Conservation (phyloP, 2,797 vertebrate genomes). For the Balearica regulorum region DNA sequence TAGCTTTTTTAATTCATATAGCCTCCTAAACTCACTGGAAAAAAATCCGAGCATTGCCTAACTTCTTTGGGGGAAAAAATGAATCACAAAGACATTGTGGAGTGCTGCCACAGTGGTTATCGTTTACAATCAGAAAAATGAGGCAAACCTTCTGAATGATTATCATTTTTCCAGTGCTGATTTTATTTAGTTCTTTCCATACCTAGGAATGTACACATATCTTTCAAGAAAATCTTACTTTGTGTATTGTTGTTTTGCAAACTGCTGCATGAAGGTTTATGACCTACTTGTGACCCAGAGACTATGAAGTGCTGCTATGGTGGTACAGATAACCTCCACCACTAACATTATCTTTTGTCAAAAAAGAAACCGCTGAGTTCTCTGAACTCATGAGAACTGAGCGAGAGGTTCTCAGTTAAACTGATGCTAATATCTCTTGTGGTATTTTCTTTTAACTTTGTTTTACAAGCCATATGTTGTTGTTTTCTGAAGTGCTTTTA, state of each 20-base stretch:
- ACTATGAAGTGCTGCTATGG: background rate
- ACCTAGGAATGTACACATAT: background rate
- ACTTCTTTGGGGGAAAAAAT: background rate
- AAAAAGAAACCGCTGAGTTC: slow-evolving; percentile 19
- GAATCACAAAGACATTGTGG: background rate
- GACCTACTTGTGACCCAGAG: slow-evolving; percentile 44
- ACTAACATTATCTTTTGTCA: background rate
- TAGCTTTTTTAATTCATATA: background rate
- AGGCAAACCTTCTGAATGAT: background rate
- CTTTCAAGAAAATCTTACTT: background rate
- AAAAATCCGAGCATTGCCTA: background rate
- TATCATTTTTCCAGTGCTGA: background rate
- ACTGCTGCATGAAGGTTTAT: background rate
- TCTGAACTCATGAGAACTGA: slow-evolving; percentile 17
- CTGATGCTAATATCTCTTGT: background rate
- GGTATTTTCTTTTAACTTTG: background rate
- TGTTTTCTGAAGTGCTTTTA: background rate
- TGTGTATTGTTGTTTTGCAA: background rate
- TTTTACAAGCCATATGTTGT: background rate
- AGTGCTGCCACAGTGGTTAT: background rate
- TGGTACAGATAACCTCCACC: background rate
- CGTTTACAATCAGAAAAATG: background rate
- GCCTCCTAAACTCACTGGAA: background rate
- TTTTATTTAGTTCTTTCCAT: slow-evolving; percentile 1
- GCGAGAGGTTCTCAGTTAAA: background rate